Conservation (phyloP, 2,113 vertebrate species). For the Rhodinocichla rosea region DNA sequence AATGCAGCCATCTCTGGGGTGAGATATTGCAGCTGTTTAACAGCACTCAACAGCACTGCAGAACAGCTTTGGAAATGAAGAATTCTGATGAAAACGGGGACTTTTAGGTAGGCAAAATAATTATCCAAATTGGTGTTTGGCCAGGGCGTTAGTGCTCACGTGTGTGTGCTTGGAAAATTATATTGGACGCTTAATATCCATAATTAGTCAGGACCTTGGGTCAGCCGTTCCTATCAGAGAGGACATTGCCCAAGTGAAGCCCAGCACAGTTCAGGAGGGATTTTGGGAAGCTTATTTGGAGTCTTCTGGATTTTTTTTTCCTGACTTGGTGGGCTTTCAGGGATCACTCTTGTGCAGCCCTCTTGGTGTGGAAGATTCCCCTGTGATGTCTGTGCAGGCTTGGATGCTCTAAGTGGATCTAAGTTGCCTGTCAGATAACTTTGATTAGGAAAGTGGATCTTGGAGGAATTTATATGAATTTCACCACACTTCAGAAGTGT, state of each 20-base stretch:
- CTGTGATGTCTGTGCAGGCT: not conserved
- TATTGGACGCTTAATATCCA: not conserved
- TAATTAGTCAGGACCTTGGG: not conserved
- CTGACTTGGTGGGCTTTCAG: not conserved
- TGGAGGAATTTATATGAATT: not conserved
- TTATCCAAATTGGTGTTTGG: not conserved
- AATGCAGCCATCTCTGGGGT: slow-evolving; percentile 47
- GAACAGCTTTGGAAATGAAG: slow-evolving; percentile 13
- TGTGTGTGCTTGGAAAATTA: not conserved
- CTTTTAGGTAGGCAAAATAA: slow-evolving; percentile 41
- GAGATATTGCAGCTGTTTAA: slow-evolving; percentile 61
- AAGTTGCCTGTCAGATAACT: accelerated
- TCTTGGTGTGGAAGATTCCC: accelerated
- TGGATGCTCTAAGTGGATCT: not conserved
- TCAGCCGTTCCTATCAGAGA: accelerated
- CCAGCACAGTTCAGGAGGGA: accelerated
- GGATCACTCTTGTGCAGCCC: accelerated
- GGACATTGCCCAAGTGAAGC: not conserved
- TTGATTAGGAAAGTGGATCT: not conserved
- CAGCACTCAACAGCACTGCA: not conserved
- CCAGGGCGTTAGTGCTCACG: not conserved
- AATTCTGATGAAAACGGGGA: not conserved
- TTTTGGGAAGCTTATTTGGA: too few species aligned
- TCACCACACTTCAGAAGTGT: accelerated
- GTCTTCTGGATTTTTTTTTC: not conserved